These are phyloP conservation scores for Halcyon malimbica DNA, from an alignment of 2,113 vertebrate genomes.

Conservation along the genomic window DNA sequence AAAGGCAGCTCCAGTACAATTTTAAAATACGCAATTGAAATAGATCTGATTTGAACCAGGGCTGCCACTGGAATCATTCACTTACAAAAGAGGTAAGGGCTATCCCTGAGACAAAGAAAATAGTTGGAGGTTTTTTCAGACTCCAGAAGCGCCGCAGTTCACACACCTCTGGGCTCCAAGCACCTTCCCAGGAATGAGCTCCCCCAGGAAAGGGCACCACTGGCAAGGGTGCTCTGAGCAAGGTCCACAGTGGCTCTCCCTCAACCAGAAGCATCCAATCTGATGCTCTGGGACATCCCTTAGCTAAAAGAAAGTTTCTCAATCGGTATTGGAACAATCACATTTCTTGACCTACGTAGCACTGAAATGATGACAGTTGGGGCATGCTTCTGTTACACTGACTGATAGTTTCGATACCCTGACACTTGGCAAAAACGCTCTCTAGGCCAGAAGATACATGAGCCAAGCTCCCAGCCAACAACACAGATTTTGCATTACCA, in stretches of 20 bases:
- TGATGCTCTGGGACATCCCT: background rate
- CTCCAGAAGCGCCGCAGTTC: background rate
- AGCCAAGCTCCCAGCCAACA: background rate
- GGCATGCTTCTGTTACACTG: background rate
- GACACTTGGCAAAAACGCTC: background rate
- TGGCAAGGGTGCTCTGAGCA: background rate
- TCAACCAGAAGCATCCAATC: background rate
- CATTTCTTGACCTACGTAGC: background rate
- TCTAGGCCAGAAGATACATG: background rate
- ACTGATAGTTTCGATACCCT: background rate
- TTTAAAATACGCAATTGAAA: background rate
- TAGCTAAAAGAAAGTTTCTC: background rate
- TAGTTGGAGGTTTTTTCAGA: background rate
- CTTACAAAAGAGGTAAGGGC: background rate
- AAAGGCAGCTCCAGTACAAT: background rate
- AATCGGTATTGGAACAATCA: background rate
- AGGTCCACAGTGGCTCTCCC: rapidly evolving
- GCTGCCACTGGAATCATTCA: background rate
- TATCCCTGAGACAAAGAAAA: background rate
- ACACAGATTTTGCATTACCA: background rate
- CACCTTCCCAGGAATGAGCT: background rate
- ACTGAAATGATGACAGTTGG: background rate
- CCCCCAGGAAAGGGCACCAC: background rate
- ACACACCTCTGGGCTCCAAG: background rate
- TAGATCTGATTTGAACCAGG: background rate